Conservation (phyloP, 2,888 invertebrate species). For the Patella ulyssiponensis region DNA sequence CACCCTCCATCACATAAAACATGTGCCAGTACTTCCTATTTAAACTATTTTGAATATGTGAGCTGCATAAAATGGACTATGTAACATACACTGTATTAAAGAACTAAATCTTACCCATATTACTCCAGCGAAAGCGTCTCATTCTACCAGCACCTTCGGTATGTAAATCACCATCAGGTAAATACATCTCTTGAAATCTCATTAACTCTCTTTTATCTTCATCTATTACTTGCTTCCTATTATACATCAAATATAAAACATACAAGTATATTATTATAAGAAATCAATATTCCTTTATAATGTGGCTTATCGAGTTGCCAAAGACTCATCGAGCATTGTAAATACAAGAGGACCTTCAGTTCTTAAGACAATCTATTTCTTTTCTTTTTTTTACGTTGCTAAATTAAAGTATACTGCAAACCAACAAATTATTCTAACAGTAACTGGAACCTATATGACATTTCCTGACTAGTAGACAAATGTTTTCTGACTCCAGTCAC, state of each 20-base stretch:
- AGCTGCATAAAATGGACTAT: neutral
- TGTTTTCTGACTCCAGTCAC: too few species aligned
- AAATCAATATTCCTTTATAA: neutral
- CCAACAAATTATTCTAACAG: too few species aligned
- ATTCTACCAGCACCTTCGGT: slow-evolving; percentile 83
- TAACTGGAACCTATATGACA: too few species aligned
- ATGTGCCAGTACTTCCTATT: too few species aligned
- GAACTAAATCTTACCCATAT: slow-evolving; percentile 74
- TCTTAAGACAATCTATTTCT: too few species aligned
- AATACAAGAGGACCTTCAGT: neutral
- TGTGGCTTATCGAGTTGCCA: neutral
- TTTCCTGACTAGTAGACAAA: too few species aligned
- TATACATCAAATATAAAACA: slow-evolving; percentile 20
- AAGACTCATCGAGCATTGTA: neutral
- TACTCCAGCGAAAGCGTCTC: slow-evolving; percentile 89
- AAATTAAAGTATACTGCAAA: too few species aligned
- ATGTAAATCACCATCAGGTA: slow-evolving; percentile 91
- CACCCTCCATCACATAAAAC: too few species aligned
- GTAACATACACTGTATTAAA: neutral
- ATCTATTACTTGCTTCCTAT: slow-evolving; percentile 83
- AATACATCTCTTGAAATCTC: slow-evolving; percentile 86
- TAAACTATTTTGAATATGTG: too few species aligned
- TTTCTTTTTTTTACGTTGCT: too few species aligned
- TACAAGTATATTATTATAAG: neutral
- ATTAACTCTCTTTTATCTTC: slow-evolving; percentile 89